Evolutionary conservation across 2,888 invertebrate genomes (phyloP), one percentile per base, ranked within the genome.

Genomic region (Neelides folsomi): DNA sequence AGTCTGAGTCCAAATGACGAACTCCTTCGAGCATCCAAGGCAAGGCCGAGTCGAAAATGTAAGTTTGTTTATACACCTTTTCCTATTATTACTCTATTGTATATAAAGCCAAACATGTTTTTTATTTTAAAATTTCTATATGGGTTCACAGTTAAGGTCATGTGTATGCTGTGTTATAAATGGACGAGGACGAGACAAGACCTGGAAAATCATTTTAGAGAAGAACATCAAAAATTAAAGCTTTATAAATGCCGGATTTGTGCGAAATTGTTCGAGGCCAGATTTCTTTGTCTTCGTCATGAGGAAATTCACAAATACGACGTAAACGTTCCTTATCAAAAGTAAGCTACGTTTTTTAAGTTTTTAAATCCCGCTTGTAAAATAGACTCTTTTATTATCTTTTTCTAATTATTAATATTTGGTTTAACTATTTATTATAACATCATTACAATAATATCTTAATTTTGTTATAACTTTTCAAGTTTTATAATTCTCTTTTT

Each of bases 81-180:
- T 12, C 9, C 12, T 36, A 10, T 36, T 9, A 36, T 10, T 36
- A 10, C 37, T 12, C n/a, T n/a, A n/a, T n/a, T n/a, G n/a, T n/a
- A n/a, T n/a, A n/a, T n/a, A n/a, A n/a, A n/a, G n/a, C n/a, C n/a
- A n/a, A n/a, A n/a, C n/a, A n/a, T 27, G 27, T 27, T 27, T 37
- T 18, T 47, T 37, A 6, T 18, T 12, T 48, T 4, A 16, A 9
- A 2, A 8, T 34, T 48, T 40, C 13, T 18, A 2, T 27, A 3
- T 46, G 20, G 20, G n/a, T n/a, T n/a, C n/a, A n/a, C 20, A 63
- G 63, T 56, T 54, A 58, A 58, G 4, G 47, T 47, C 2, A 59
- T 64, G 53, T 64, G 64, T 41, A 54, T 57, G 27, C 51, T 64
- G 6, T 64, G 64, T 38, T 64, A 64, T 41, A 44, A 52, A 2